Percentiles rank a stretch among this genome's conserved stretches.
phyloP scores from a whole-genome alignment of 2,113 vertebrate species.

The Callipepla squamata region DNA sequence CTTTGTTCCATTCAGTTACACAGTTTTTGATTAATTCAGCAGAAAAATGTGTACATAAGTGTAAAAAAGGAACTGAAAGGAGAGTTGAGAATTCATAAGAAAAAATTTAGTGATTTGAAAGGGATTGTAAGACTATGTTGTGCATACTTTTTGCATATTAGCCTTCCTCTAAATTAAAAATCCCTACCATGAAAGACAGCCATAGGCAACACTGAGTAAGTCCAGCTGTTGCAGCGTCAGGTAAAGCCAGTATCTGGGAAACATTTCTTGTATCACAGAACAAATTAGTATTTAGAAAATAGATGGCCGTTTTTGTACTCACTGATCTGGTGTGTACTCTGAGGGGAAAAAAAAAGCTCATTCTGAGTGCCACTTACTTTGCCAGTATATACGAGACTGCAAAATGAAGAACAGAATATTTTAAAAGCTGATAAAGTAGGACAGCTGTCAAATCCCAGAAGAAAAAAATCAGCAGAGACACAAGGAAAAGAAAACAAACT shows the following conservation, averaged over 20 bases:
- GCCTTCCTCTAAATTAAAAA: neutral
- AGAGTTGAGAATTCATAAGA: neutral
- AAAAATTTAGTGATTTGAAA: neutral
- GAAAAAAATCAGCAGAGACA: neutral
- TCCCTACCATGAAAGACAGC: neutral
- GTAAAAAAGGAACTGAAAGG: neutral
- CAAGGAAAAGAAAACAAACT: neutral
- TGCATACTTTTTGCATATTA: neutral
- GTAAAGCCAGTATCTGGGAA: neutral
- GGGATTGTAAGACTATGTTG: neutral
- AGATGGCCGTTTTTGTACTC: neutral
- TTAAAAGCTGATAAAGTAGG: neutral
- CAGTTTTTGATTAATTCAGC: neutral
- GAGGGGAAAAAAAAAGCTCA: neutral
- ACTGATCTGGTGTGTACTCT: neutral
- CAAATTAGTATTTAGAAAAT: neutral
- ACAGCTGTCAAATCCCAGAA: slow-evolving; percentile 18
- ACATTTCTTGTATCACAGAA: neutral
- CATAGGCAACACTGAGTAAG: neutral
- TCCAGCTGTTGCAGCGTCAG: neutral
- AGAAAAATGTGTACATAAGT: neutral
- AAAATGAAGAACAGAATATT: neutral
- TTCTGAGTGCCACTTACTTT: neutral
- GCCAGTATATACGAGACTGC: neutral
- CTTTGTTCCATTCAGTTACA: neutral